Conservation (phyloP, 1,140 invertebrate species). For the Mylabris phalerata region DNA sequence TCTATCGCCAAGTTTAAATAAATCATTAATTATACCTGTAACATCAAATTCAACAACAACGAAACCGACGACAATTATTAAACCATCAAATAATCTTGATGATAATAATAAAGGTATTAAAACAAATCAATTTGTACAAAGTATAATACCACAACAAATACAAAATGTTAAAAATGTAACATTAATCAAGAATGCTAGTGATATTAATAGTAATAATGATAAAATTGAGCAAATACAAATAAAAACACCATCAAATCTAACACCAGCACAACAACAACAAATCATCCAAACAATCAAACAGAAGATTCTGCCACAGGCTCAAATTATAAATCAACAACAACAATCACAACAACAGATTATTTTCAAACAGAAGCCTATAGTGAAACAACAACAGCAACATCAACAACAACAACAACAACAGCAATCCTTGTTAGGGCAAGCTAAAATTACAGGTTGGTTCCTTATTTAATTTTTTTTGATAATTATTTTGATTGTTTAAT, state of each 20-base stretch:
- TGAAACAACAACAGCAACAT: conserved; percentile 23
- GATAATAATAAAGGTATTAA: conserved; percentile 30
- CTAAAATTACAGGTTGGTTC: conserved; percentile 2
- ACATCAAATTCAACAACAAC: conserved; percentile 32
- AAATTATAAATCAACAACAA: conserved; percentile 25
- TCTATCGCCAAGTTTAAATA: conserved; percentile 35
- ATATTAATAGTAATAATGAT: conserved; percentile 4
- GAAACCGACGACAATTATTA: conserved; percentile 18
- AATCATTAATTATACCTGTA: conserved; percentile 37
- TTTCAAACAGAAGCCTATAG: conserved; percentile 33
- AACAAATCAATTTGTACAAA: conserved; percentile 35
- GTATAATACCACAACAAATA: conserved; percentile 34
- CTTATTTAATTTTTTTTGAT: background rate
- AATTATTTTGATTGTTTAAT: background rate
- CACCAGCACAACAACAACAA: conserved; percentile 44
- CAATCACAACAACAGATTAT: conserved; percentile 31
- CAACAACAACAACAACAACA: background rate
- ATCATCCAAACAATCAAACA: conserved; percentile 43
- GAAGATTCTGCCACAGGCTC: conserved; percentile 36
- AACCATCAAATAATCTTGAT: conserved; percentile 3
- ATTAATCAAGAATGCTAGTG: conserved; percentile 21
- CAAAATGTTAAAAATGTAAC: conserved; percentile 39
- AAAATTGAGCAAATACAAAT: conserved; percentile 24
- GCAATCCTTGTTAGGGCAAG: conserved; percentile 6
- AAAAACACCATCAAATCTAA: conserved; percentile 37